Evolutionary conservation across 2,113 vertebrate species (phyloP).

Genomic region (Arothron firmamentum): DNA sequence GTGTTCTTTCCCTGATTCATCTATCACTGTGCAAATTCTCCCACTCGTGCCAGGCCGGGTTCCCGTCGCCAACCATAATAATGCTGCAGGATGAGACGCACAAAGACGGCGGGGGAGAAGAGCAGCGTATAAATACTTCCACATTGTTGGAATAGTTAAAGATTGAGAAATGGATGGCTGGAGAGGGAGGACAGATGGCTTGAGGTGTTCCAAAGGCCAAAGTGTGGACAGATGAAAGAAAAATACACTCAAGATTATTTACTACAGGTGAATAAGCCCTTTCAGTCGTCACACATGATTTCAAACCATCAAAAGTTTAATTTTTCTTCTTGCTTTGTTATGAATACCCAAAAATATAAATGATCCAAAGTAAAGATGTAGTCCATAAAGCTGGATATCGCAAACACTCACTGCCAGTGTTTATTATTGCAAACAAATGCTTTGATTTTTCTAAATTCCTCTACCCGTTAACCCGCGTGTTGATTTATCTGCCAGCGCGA

Average conservation of each 20-base stretch:
- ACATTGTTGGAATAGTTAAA: slow-evolving; percentile 63
- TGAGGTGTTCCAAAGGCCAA: slow-evolving; percentile 56
- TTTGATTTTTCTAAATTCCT: neutral
- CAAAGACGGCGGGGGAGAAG: slow-evolving; percentile 28
- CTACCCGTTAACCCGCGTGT: neutral
- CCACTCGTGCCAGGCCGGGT: slow-evolving; percentile 41
- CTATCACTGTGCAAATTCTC: slow-evolving; percentile 23
- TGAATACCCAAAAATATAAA: neutral
- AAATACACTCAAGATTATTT: slow-evolving; percentile 6
- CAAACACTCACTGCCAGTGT: neutral
- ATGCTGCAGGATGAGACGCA: slow-evolving; percentile 48
- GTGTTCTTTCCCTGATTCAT: neutral
- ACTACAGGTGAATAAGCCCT: slow-evolving; percentile 1
- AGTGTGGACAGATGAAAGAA: slow-evolving; percentile 41
- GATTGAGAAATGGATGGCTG: slow-evolving; percentile 45
- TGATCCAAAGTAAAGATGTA: neutral
- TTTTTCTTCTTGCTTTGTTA: neutral
- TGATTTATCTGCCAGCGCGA: neutral
- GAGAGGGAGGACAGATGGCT: slow-evolving; percentile 48
- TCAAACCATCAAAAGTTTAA: slow-evolving; percentile 8
- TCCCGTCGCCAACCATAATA: slow-evolving; percentile 68
- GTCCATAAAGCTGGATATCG: neutral
- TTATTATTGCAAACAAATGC: neutral
- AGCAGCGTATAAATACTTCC: slow-evolving; percentile 61
- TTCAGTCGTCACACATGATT: neutral